Conservation (phyloP, 23 tunicate genomes). For the Corella eumyota region DNA sequence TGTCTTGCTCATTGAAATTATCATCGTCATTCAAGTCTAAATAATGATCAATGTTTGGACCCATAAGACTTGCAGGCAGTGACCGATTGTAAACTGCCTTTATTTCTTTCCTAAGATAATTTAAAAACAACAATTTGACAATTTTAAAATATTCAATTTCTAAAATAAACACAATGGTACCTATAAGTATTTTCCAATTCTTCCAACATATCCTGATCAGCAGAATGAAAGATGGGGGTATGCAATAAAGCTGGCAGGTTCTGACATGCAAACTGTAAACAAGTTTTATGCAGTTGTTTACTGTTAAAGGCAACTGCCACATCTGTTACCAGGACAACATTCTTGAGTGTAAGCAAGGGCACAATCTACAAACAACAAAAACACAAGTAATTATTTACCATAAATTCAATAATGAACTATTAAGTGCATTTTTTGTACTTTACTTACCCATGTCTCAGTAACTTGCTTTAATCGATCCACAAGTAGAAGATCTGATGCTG, state of each 20-base stretch:
- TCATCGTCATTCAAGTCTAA: conserved; percentile 5
- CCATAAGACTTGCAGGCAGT: conserved; percentile 26
- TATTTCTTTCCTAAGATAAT: too few species aligned
- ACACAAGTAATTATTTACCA: too few species aligned
- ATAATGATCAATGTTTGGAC: conserved; percentile 31
- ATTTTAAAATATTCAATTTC: too few species aligned
- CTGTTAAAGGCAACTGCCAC: conserved; percentile 59
- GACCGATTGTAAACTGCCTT: conserved; percentile 23
- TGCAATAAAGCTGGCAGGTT: conserved; percentile 53
- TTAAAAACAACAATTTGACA: too few species aligned
- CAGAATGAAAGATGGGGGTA: conserved; percentile 41
- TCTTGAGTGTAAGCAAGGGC: conserved; percentile 61
- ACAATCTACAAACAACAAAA: conserved; percentile 72
- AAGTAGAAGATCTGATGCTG: conserved; percentile 64
- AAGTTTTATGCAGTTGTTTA: conserved; percentile 35
- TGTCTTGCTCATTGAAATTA: background rate
- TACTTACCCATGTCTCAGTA: conserved; percentile 48
- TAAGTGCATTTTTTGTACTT: too few species aligned
- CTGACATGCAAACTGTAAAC: conserved; percentile 54
- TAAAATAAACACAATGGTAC: conserved; percentile 1
- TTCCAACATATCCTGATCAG: conserved; percentile 34
- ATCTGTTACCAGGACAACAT: conserved; percentile 40
- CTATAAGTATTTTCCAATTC: conserved; percentile 52
- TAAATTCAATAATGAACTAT: too few species aligned
- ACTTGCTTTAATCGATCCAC: conserved; percentile 61